Conservation (phyloP, 2,797 vertebrate species). For the Melanotaenia boesemani region DNA sequence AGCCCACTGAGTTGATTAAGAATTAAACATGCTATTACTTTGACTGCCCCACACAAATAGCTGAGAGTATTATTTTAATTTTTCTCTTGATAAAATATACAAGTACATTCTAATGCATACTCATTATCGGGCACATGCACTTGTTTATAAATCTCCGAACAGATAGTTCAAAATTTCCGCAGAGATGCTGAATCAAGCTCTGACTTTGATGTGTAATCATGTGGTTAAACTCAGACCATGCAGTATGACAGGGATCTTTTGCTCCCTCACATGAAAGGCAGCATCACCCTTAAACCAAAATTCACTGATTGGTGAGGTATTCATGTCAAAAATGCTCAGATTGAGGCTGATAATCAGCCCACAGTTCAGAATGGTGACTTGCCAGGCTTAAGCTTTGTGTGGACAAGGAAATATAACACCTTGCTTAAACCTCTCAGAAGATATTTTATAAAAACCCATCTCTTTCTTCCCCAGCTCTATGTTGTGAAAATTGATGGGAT, state of each 20-base stretch:
- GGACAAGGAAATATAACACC: constrained; percentile 8
- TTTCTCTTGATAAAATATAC: not conserved
- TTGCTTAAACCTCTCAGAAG: constrained; percentile 10
- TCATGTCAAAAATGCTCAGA: not conserved
- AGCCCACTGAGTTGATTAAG: constrained; percentile 51
- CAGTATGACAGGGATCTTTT: constrained; percentile 1
- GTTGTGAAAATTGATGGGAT: constrained; percentile 74
- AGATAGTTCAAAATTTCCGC: not conserved
- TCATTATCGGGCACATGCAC: not conserved
- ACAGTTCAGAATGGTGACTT: constrained; percentile 19
- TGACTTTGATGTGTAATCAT: constrained; percentile 19
- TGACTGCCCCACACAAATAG: constrained; percentile 38
- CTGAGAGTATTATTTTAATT: constrained; percentile 14
- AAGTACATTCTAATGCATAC: constrained; percentile 5
- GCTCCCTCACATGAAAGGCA: constrained; percentile 3
- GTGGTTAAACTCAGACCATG: constrained; percentile 8
- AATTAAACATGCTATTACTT: constrained; percentile 55
- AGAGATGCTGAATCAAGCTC: constrained; percentile 4
- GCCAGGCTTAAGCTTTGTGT: constrained; percentile 18
- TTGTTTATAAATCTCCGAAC: not conserved
- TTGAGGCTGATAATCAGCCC: constrained; percentile 17
- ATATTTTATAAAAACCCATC: constrained; percentile 43
- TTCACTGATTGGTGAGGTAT: not conserved
- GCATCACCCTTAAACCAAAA: constrained; percentile 9
- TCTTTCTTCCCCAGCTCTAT: constrained; percentile 17